Evolutionary conservation across 2,888 invertebrate species (phyloP).

Genomic region (Hedya salicella): DNA sequence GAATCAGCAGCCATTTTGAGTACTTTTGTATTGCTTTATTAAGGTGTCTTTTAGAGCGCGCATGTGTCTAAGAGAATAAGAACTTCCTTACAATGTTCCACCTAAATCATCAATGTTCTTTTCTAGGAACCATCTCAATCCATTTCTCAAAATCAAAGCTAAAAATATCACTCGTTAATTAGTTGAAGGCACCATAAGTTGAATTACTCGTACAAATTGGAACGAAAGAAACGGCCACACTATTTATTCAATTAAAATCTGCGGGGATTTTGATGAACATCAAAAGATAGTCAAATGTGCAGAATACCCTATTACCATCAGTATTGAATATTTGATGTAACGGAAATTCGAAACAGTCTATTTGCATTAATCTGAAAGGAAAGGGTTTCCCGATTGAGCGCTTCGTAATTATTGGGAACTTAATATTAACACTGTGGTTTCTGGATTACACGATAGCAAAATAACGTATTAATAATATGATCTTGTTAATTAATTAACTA

Average conservation of each 20-base stretch:
- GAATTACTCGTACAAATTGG: too few species aligned
- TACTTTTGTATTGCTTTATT: too few species aligned
- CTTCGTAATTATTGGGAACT: slow-evolving; percentile 7
- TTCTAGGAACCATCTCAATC: too few species aligned
- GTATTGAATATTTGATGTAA: slow-evolving; percentile 16
- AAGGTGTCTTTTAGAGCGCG: too few species aligned
- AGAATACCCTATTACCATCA: background rate
- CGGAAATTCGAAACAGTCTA: slow-evolving; percentile 9
- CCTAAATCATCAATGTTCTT: too few species aligned
- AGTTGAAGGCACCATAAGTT: too few species aligned
- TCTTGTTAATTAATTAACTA: slow-evolving; percentile 3
- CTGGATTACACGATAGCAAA: background rate
- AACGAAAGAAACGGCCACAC: background rate
- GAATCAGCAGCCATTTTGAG: too few species aligned
- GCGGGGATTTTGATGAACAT: background rate
- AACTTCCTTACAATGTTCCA: too few species aligned
- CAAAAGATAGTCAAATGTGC: slow-evolving; percentile 5
- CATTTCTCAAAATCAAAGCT: too few species aligned
- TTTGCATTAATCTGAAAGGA: background rate
- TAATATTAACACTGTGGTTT: background rate
- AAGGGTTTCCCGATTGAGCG: slow-evolving; percentile 7
- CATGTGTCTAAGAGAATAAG: too few species aligned
- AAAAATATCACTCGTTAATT: too few species aligned
- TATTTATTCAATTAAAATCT: background rate
- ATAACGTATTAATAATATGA: background rate